Conservation (phyloP, 2,888 invertebrate genomes). For the Macrophya alboannulata region DNA sequence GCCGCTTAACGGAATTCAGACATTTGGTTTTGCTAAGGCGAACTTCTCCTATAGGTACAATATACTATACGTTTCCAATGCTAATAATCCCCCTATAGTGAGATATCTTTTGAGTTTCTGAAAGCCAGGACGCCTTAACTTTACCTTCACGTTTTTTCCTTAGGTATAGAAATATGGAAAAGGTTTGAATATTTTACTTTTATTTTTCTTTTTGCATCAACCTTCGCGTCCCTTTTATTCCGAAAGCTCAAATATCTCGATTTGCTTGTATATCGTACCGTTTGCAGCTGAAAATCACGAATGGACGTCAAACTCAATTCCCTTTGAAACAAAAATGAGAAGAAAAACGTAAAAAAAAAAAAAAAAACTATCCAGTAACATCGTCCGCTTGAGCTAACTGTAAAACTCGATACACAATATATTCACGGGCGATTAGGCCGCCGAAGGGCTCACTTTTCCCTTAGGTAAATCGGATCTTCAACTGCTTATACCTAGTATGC, state of each 20-base stretch:
- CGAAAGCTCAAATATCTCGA: neutral
- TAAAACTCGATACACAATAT: conserved; percentile 34
- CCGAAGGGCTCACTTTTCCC: conserved; percentile 23
- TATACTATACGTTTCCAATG: neutral
- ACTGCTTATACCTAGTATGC: neutral
- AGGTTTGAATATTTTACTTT: neutral
- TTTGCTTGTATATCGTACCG: neutral
- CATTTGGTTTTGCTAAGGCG: conserved; percentile 23
- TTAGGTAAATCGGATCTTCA: neutral
- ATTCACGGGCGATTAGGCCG: conserved; percentile 27
- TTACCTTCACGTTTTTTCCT: neutral
- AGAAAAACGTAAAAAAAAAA: neutral
- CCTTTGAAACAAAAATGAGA: neutral
- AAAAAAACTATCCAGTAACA: neutral
- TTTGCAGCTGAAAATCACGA: conserved; percentile 7
- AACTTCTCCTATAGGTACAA: neutral
- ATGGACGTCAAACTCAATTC: conserved; percentile 1
- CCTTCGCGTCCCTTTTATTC: neutral
- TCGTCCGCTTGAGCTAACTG: conserved; percentile 20
- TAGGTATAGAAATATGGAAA: neutral
- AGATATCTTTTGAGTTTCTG: neutral
- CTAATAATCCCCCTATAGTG: conserved; percentile 14
- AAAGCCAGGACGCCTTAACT: neutral
- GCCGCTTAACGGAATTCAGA: conserved; percentile 55
- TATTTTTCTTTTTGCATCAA: neutral